These are phyloP conservation scores for Macrosoma leucophasiata DNA, from an alignment of 2,888 invertebrate species.

Conservation along the genomic window DNA sequence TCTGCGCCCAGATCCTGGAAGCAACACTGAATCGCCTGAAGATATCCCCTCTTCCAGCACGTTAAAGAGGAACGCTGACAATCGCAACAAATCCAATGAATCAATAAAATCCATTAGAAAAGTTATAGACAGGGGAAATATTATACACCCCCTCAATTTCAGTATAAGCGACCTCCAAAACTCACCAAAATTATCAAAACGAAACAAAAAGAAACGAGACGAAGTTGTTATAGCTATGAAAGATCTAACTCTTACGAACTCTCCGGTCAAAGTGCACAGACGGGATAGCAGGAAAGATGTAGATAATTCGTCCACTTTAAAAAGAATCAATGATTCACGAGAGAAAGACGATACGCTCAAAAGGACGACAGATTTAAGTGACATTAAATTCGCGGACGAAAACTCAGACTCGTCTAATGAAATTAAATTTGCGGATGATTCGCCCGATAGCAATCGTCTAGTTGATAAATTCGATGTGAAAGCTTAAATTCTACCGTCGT, in stretches of 20 bases:
- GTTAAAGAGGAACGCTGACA: slow-evolving; percentile 45
- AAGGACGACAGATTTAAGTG: slow-evolving; percentile 75
- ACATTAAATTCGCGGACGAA: slow-evolving; percentile 84
- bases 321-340: slow-evolving; percentile 79
- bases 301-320: slow-evolving; percentile 59
- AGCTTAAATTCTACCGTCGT: slow-evolving; percentile 33
- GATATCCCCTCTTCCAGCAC: slow-evolving; percentile 67
- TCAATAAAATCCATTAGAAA: slow-evolving; percentile 53
- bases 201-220: slow-evolving; percentile 51
- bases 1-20: slow-evolving; percentile 74
- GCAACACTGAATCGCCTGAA: slow-evolving; percentile 81
- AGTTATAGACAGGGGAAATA: slow-evolving; percentile 53
- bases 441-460: slow-evolving; percentile 63
- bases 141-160: slow-evolving; percentile 70
- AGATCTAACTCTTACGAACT: slow-evolving; percentile 53
- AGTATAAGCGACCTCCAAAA: slow-evolving; percentile 66
- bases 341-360: slow-evolving; percentile 78
- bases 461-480: slow-evolving; percentile 57
- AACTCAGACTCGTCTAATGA: slow-evolving; percentile 75
- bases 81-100: slow-evolving; percentile 51
- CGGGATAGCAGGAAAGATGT: slow-evolving; percentile 43
- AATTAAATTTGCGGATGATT: slow-evolving; percentile 65
- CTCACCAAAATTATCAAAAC: slow-evolving; percentile 51
- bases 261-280: slow-evolving; percentile 57
- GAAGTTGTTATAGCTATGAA: slow-evolving; percentile 56